Conservation (phyloP, 2,113 vertebrate genomes). For the Anoplopoma fimbria region DNA sequence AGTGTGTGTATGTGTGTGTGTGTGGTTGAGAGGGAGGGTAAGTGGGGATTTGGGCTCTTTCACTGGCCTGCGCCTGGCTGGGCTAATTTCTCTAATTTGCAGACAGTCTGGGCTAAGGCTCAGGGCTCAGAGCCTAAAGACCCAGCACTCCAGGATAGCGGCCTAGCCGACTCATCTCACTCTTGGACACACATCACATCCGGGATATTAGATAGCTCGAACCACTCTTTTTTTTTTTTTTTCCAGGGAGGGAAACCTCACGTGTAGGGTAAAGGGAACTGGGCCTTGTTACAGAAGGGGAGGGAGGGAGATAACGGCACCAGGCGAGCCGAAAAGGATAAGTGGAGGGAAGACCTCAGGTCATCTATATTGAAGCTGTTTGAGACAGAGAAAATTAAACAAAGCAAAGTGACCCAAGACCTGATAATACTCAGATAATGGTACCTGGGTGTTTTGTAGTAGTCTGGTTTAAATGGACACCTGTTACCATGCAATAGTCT, state of each 20-base stretch:
- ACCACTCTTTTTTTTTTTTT: slow-evolving; percentile 35
- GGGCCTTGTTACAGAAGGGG: not conserved
- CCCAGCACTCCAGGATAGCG: slow-evolving; percentile 32
- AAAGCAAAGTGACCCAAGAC: slow-evolving; percentile 34
- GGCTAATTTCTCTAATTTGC: slow-evolving; percentile 86
- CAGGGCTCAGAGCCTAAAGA: slow-evolving; percentile 71
- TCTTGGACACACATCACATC: slow-evolving; percentile 48
- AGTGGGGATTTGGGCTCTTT: slow-evolving; percentile 66
- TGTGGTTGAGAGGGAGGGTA: slow-evolving; percentile 28
- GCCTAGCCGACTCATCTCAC: slow-evolving; percentile 43
- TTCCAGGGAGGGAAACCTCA: slow-evolving; percentile 48
- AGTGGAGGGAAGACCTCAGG: slow-evolving; percentile 58
- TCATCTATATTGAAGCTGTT: slow-evolving; percentile 55
- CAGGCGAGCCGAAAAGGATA: slow-evolving; percentile 52
- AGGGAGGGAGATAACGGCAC: not conserved
- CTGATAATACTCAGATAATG: not conserved
- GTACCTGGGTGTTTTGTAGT: slow-evolving; percentile 22
- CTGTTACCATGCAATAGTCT: slow-evolving; percentile 24
- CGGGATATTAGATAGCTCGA: slow-evolving; percentile 44
- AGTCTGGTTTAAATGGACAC: slow-evolving; percentile 12
- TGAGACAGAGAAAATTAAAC: slow-evolving; percentile 42
- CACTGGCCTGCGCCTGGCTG: slow-evolving; percentile 67
- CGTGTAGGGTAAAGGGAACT: not conserved
- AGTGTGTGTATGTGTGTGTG: slow-evolving; percentile 33
- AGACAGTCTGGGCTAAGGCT: slow-evolving; percentile 83